Evolutionary conservation across 1,140 invertebrate genomes (phyloP), one percentile per base, ranked within the genome.

Genomic region (Diachasma alloeum): DNA sequence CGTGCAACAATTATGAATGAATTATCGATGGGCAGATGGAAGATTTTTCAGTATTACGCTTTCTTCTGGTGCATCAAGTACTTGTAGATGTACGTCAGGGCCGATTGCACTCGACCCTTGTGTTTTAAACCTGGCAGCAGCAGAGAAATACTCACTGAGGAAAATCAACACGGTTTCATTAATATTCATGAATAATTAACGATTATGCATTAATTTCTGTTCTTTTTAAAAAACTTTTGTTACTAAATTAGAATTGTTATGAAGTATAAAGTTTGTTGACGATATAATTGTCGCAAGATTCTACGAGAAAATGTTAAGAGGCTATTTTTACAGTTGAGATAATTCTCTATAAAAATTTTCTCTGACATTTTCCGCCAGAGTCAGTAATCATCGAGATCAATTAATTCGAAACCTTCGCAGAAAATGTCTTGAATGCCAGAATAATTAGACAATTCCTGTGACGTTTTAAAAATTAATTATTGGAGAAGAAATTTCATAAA

Each of bases 81-180:
- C 71, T 85, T 77, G 8, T 82, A 82, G 0, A 82, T 31, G 8
- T 72, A 82, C 75, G 78, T 79, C 10, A 88, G 72, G 6, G 79
- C 78, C 11, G 79, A 74, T 17, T 82, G 78, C 46, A 75, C 83
- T 39, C 82, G 82, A 42, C 83, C 78, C 48, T 84, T 86, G 71
- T 87, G 82, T 81, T 80, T 84, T 36, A 88, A 68, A 70, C 87
- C 87, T 66, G 86, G 87, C 9, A 69, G 74, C 36, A 88, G 79
- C 63, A 87, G 78, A 24, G 84, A 13, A 10, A 19, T 10, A 15
- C 81, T 85, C 22, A 86, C 87, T 87, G 77, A 69, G 39, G 72
- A 66, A 70, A 24, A 44, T 75, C 15, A 69, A 39, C 59, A 68
- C 66, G 17, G 11, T 39, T 73, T 37, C 56, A 73, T 48, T 11